Percentiles rank a stretch among this genome's conserved stretches.
Conservation (phyloP, 2,113 vertebrate genomes). For the Panthera tigris region DNA sequence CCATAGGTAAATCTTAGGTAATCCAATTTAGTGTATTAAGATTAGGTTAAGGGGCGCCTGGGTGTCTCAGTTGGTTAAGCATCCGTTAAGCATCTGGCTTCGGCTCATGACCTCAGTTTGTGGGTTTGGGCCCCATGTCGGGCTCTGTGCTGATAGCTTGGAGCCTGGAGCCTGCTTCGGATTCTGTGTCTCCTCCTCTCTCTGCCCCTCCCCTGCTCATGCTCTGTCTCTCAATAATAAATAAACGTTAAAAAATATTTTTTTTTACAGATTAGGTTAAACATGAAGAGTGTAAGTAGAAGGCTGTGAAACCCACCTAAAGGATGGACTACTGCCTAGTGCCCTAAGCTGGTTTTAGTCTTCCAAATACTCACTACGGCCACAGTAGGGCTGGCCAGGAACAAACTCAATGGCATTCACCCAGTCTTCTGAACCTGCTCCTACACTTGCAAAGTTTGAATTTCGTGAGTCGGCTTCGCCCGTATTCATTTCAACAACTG, state of each 20-base stretch:
- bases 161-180: too few species aligned
- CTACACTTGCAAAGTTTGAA: slow-evolving; percentile 78
- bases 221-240: too few species aligned
- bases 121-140: too few species aligned
- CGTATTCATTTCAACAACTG: slow-evolving; percentile 83
- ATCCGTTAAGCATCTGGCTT: too few species aligned
- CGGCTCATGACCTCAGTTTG: too few species aligned
- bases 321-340: background rate
- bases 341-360: background rate
- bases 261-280: background rate
- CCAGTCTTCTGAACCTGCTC: slow-evolving; percentile 92
- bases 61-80: too few species aligned
- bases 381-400: slow-evolving; percentile 98
- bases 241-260: too few species aligned
- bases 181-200: too few species aligned
- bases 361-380: slow-evolving; percentile 90
- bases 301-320: background rate
- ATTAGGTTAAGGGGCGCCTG: background rate
- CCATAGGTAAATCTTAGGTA: background rate
- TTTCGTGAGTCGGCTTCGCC: slow-evolving; percentile 82
- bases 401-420: slow-evolving; percentile 98
- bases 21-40: background rate
- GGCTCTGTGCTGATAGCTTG: too few species aligned
- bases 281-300: background rate
- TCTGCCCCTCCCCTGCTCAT: too few species aligned